Conservation (phyloP, 2,113 vertebrate genomes). For the Onychostoma macrolepis region DNA sequence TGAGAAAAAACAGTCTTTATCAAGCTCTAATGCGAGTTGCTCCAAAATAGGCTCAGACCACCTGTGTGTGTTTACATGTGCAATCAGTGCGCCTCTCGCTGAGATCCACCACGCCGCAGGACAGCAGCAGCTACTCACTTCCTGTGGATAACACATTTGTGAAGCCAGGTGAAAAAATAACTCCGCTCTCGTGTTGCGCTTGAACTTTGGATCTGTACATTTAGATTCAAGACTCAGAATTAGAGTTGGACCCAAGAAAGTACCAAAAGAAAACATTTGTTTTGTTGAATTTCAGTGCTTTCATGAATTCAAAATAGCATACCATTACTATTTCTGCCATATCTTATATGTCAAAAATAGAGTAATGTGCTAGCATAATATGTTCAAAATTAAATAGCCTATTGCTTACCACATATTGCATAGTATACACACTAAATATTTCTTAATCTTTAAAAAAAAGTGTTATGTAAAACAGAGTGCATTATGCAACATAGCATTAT, state of each 20-base stretch:
- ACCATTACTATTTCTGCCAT: background rate
- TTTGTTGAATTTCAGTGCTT: background rate
- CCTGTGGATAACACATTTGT: slow-evolving; percentile 33
- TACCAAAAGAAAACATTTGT: background rate
- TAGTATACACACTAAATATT: background rate
- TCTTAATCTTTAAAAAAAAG: no score
- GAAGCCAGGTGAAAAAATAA: slow-evolving; percentile 3
- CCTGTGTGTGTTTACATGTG: slow-evolving; percentile 28
- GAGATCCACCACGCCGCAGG: background rate
- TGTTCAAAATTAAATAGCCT: background rate
- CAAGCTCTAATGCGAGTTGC: background rate
- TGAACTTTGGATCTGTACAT: background rate
- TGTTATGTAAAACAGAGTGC: background rate
- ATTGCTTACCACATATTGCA: background rate
- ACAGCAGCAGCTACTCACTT: background rate
- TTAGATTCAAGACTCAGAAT: background rate
- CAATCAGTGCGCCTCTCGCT: slow-evolving; percentile 8
- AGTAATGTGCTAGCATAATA: background rate
- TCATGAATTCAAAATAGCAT: background rate
- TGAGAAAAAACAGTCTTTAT: background rate
- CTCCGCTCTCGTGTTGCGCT: background rate
- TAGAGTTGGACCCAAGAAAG: background rate
- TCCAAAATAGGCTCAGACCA: slow-evolving; percentile 13
- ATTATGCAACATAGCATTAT: background rate
- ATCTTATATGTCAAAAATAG: background rate